Conservation (phyloP, 2,113 vertebrate species). For the Callipepla squamata region DNA sequence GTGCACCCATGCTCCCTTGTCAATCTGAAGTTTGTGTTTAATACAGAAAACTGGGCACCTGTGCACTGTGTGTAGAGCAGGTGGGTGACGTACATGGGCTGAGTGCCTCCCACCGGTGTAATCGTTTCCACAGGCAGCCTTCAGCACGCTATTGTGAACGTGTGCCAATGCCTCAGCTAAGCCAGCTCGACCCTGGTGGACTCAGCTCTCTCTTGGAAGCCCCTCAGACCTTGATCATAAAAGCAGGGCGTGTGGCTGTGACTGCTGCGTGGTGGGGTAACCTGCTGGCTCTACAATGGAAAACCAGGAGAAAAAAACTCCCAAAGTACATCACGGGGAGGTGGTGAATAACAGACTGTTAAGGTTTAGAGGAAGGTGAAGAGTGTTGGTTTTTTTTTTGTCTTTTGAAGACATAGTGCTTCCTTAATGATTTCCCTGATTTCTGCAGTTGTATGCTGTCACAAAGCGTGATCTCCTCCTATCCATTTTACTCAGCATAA, state of each 20-base stretch:
- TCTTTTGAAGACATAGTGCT: not conserved
- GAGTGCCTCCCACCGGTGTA: not conserved
- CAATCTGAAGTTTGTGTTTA: not conserved
- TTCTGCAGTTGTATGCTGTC: not conserved
- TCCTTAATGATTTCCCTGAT: not conserved
- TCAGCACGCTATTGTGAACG: not conserved
- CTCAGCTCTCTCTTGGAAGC: not conserved
- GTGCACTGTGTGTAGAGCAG: not conserved
- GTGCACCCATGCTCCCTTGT: not conserved
- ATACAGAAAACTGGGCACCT: not conserved
- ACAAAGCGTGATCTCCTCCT: not conserved
- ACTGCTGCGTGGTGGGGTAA: accelerated
- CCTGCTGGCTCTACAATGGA: not conserved
- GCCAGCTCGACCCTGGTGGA: not conserved
- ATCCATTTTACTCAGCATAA: not conserved
- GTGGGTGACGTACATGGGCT: not conserved
- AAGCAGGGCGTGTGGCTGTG: not conserved
- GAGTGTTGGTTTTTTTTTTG: not conserved
- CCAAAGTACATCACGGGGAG: not conserved
- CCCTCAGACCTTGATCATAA: not conserved
- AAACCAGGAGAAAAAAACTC: not conserved
- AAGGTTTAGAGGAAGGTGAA: not conserved
- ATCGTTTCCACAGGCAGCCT: not conserved
- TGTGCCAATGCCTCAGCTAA: not conserved
- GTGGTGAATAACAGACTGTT: not conserved